Evolutionary conservation across 2,113 vertebrate genomes (phyloP).

Genomic region (Bettongia penicillata): DNA sequence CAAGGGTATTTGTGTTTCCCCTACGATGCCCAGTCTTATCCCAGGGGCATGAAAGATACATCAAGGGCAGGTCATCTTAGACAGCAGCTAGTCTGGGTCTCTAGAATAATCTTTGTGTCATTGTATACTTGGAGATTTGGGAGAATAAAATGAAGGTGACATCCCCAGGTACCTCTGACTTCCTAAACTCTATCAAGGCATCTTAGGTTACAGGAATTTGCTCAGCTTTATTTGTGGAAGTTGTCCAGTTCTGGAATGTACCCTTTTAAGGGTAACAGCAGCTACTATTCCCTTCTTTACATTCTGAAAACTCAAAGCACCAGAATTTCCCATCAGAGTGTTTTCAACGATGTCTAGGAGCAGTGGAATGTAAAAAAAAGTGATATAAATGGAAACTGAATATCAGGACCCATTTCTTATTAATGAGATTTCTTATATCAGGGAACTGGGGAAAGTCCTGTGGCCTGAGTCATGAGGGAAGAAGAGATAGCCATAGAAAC

Average conservation of each 20-base stretch:
- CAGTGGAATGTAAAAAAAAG: not conserved
- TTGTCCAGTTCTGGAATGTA: not conserved
- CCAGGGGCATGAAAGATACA: not conserved
- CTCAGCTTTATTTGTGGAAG: not conserved
- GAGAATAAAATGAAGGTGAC: not conserved
- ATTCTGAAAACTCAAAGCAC: not conserved
- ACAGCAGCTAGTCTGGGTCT: not conserved
- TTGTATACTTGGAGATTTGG: not conserved
- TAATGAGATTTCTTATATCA: not conserved
- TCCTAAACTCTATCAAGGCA: not conserved
- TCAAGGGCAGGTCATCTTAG: not conserved
- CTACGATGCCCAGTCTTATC: not conserved
- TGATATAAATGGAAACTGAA: constrained; percentile 32
- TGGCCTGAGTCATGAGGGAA: not conserved
- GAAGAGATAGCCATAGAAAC: not conserved
- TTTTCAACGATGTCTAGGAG: not conserved
- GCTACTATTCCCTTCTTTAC: not conserved
- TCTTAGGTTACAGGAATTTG: not conserved
- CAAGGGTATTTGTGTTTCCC: not conserved
- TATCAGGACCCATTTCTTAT: not conserved
- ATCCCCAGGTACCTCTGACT: not conserved
- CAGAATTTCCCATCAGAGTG: constrained; percentile 26
- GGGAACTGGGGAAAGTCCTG: constrained; percentile 51
- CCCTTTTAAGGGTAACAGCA: not conserved
- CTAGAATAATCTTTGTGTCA: not conserved